A percentile compares a stretch with the other conserved stretches of the same genome.
These are phyloP conservation scores for Chaenogobius annularis DNA, from an alignment of 2,113 vertebrate species.

Conservation along the genomic window DNA sequence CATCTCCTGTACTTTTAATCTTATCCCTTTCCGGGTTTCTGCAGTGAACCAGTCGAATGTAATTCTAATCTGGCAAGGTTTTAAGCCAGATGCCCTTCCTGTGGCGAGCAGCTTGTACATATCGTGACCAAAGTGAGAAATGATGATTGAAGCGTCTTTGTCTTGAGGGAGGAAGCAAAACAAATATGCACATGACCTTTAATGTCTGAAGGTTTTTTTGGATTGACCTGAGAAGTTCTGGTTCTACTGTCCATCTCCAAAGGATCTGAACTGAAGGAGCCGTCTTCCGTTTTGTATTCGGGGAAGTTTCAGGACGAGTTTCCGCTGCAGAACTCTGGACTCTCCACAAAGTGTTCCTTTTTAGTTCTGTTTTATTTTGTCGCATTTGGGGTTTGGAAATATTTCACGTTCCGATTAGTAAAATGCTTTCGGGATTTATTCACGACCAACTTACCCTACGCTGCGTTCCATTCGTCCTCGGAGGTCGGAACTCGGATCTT, in stretches of 20 bases:
- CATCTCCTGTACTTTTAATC: no score
- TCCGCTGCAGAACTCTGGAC: neutral
- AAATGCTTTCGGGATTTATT: neutral
- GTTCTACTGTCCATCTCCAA: neutral
- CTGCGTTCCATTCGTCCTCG: no score
- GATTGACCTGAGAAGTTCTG: neutral
- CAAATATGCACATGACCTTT: neutral
- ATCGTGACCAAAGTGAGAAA: neutral
- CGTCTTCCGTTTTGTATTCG: constrained; percentile 6
- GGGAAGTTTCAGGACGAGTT: neutral
- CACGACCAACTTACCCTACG: neutral
- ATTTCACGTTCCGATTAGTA: neutral
- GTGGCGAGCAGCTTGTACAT: no score
- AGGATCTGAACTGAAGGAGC: neutral
- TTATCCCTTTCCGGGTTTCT: no score
- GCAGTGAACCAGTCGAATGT: no score
- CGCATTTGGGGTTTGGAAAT: neutral
- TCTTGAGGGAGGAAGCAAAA: neutral
- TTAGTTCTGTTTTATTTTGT: neutral
- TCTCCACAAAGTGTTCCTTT: constrained; percentile 5
- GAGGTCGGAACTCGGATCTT: no score
- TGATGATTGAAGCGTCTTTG: neutral
- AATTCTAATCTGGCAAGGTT: no score
- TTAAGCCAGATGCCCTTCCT: no score
- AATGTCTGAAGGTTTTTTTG: neutral